Percentiles rank a stretch among this genome's conserved stretches.
Conservation (phyloP, 2,113 vertebrate genomes). For the Halichoerus grypus region DNA sequence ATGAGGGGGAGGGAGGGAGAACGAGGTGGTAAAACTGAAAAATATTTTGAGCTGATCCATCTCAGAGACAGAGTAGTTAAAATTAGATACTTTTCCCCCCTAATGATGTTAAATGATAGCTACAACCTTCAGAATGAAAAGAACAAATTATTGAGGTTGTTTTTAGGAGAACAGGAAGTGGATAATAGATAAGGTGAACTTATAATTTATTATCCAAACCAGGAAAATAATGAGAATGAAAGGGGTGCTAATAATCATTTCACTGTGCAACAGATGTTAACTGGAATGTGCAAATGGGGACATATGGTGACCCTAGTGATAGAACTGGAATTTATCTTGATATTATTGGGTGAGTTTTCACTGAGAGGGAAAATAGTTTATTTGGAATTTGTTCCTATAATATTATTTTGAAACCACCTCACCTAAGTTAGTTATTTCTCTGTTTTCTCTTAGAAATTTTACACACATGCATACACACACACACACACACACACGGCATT, state of each 20-base stretch:
- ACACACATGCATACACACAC: background rate
- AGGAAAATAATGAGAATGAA: constrained; percentile 28
- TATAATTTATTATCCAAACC: constrained; percentile 41
- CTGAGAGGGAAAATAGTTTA: background rate
- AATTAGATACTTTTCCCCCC: background rate
- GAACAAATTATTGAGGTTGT: background rate
- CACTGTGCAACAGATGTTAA: background rate
- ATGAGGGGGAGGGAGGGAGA: background rate
- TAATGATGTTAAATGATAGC: constrained; percentile 15
- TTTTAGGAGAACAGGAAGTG: background rate
- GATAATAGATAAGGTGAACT: background rate
- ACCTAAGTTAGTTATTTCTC: constrained; percentile 10
- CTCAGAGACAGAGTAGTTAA: constrained; percentile 52
- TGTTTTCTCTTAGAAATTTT: constrained; percentile 55
- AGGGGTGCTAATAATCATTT: constrained; percentile 1
- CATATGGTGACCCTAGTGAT: background rate
- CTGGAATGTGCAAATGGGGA: background rate
- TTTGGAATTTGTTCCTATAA: constrained; percentile 55
- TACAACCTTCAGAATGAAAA: background rate
- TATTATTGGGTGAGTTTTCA: constrained; percentile 11
- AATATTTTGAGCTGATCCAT: constrained; percentile 25
- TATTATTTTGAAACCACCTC: constrained; percentile 40
- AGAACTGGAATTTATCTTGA: constrained; percentile 28
- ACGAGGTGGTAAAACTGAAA: constrained; percentile 35
- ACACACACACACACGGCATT: background rate